Conservation (phyloP, 2,797 vertebrate genomes). For the Oryzias dopingdopingensis region DNA sequence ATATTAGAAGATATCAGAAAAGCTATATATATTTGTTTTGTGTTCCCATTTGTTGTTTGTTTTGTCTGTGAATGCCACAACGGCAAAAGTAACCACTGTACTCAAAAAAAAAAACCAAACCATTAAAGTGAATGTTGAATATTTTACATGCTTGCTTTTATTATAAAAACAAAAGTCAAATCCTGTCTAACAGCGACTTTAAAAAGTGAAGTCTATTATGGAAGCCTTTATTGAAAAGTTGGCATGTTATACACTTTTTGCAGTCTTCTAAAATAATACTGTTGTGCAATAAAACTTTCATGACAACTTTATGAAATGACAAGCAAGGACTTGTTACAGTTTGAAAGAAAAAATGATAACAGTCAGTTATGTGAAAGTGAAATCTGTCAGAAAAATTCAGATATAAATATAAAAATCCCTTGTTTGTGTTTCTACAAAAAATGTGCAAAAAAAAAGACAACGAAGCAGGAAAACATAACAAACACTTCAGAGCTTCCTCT, state of each 20-base stretch:
- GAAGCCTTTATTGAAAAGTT: not conserved
- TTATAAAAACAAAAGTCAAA: not conserved
- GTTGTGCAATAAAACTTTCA: not conserved
- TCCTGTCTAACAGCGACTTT: not conserved
- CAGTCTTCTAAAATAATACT: not conserved
- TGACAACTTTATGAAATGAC: not conserved
- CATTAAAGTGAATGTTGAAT: conserved; percentile 82
- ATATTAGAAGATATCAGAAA: conserved; percentile 67
- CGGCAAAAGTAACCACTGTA: conserved; percentile 84
- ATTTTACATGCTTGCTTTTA: conserved; percentile 34
- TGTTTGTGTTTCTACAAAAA: too few species aligned
- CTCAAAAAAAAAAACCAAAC: conserved; percentile 75
- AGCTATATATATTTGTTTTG: conserved; percentile 72
- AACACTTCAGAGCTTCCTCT: not conserved
- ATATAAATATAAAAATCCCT: too few species aligned
- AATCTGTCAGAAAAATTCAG: too few species aligned
- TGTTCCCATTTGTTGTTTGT: conserved; percentile 70
- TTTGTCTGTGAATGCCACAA: conserved; percentile 76
- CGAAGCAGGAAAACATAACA: not conserved
- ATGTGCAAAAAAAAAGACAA: too few species aligned
- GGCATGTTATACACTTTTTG: too few species aligned
- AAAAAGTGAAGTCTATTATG: not conserved
- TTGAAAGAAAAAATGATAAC: not conserved
- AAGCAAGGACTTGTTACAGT: not conserved
- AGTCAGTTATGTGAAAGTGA: too few species aligned